These are phyloP conservation scores for Mesoclemmys tuberculata DNA, from an alignment of 2,113 vertebrate genomes.

Conservation along the genomic window DNA sequence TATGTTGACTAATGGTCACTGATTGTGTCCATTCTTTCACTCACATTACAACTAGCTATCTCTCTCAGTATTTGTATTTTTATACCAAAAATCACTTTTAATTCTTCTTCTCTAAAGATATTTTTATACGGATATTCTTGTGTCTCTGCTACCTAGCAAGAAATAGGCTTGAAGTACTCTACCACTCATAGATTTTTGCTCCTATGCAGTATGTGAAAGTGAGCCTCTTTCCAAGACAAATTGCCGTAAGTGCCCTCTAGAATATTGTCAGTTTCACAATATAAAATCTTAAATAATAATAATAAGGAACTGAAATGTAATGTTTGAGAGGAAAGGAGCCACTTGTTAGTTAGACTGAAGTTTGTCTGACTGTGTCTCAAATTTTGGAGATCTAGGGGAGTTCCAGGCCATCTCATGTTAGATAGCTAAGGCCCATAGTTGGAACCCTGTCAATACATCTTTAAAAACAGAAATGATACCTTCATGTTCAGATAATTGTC, in stretches of 20 bases:
- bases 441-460: neutral
- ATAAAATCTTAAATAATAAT: neutral
- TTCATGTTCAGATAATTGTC: no score
- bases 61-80: neutral
- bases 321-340: neutral
- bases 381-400: neutral
- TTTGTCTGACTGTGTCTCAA: neutral
- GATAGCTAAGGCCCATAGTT: neutral
- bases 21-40: neutral
- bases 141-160: neutral
- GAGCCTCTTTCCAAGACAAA: neutral
- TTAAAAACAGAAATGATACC: neutral
- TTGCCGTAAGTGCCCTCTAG: no score
- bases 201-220: neutral
- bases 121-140: neutral
- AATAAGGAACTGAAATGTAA: neutral
- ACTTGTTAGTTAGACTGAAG: neutral
- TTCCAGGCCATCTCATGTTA: neutral
- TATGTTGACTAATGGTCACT: neutral
- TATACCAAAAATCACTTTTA: neutral
- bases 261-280: neutral
- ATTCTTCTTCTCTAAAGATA: neutral
- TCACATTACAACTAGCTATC: neutral
- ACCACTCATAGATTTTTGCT: neutral
- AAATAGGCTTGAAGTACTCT: neutral